Conservation (phyloP, 2,797 vertebrate genomes). For the Acridotheres tristis region DNA sequence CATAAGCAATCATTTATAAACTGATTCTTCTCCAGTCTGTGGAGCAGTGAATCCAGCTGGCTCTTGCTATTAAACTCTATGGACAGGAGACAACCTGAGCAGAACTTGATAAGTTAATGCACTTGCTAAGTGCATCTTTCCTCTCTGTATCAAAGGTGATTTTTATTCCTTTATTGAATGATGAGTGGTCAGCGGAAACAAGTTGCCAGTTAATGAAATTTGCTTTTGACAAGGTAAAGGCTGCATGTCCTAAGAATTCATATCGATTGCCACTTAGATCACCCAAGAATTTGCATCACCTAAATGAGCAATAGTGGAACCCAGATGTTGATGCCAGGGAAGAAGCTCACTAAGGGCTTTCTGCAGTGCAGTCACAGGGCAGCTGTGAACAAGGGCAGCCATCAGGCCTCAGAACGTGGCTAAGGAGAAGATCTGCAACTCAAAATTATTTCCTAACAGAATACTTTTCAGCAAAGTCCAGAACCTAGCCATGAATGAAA, state of each 20-base stretch:
- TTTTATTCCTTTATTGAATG: neutral
- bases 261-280: neutral
- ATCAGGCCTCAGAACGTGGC: rapidly evolving
- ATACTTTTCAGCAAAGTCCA: neutral
- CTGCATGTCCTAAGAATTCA: neutral
- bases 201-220: neutral
- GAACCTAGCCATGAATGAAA: neutral
- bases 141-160: rapidly evolving
- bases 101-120: constrained; percentile 2
- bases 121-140: neutral
- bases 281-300: neutral
- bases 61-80: neutral
- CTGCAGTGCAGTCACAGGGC: neutral
- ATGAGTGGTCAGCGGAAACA: neutral
- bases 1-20: constrained; percentile 27
- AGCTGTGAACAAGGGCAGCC: neutral
- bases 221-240: neutral
- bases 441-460: neutral
- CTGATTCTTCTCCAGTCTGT: neutral
- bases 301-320: neutral
- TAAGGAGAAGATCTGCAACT: neutral
- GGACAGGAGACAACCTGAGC: neutral
- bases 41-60: neutral
- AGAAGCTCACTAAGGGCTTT: neutral
- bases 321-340: neutral